Percentiles rank a stretch among this genome's conserved stretches.
These are phyloP conservation scores for Panzeria rudis DNA, from an alignment of 2,888 invertebrate species.

Conservation along the genomic window DNA sequence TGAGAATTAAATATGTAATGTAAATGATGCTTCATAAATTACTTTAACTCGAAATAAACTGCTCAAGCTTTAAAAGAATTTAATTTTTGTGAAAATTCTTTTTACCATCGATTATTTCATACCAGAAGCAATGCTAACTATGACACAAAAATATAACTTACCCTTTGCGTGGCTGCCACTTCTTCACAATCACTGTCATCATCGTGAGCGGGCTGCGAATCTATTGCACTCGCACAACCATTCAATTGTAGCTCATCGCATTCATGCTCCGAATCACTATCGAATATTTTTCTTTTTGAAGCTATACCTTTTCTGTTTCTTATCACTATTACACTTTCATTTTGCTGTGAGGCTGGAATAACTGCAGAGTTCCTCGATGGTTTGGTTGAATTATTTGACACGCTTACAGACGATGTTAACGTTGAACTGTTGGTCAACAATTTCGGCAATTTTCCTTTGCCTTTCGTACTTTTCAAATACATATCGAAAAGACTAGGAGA, in stretches of 20 bases:
- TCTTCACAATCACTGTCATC: conserved; percentile 71
- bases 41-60: too few species aligned
- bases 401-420: conserved; percentile 56
- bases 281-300: conserved; percentile 77
- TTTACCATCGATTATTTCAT: too few species aligned
- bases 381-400: not conserved
- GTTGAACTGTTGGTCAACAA: conserved; percentile 71
- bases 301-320: conserved; percentile 35
- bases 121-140: too few species aligned
- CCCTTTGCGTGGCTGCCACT: conserved; percentile 77
- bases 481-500: conserved; percentile 76
- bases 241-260: conserved; percentile 17
- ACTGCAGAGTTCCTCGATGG: not conserved
- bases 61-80: too few species aligned
- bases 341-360: conserved; percentile 35
- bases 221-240: conserved; percentile 43
- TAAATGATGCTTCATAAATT: too few species aligned
- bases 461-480: conserved; percentile 76
- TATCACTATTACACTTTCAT: conserved; percentile 56
- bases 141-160: conserved; percentile 69
- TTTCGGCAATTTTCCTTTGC: conserved; percentile 74
- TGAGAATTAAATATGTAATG: too few species aligned
- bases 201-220: conserved; percentile 9
- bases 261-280: conserved; percentile 76
- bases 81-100: too few species aligned